Conservation (phyloP, 2,888 invertebrate species). For the Deroplatys truncata region DNA sequence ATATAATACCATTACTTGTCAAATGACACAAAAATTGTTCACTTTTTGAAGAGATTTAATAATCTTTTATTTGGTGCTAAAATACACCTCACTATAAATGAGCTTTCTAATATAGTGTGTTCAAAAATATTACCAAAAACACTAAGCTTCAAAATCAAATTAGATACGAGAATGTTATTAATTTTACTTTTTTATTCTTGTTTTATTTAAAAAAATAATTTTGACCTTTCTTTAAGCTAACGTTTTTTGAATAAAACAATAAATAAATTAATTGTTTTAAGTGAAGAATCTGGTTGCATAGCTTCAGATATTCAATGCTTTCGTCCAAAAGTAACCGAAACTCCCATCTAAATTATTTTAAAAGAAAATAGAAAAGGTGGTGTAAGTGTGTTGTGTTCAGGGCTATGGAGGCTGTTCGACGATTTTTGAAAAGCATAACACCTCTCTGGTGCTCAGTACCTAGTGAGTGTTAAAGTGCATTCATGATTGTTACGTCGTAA, state of each 20-base stretch:
- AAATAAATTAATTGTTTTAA: not conserved
- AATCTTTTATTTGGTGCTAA: too few relatives aligned
- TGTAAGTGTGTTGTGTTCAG: not conserved
- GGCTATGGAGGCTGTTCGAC: constrained; percentile 34
- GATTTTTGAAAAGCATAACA: constrained; percentile 20
- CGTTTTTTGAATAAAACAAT: not conserved
- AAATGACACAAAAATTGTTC: too few relatives aligned
- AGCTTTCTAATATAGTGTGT: too few relatives aligned
- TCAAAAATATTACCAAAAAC: too few relatives aligned
- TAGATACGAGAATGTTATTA: too few relatives aligned
- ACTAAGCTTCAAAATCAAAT: too few relatives aligned
- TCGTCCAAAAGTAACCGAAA: not conserved
- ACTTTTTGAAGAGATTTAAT: too few relatives aligned
- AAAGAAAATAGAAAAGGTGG: not conserved
- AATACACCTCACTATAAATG: too few relatives aligned
- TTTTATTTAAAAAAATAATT: not conserved
- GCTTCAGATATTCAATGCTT: not conserved
- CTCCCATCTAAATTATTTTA: not conserved
- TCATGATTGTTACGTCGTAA: not conserved
- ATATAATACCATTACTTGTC: too few relatives aligned
- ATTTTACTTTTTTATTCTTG: not conserved
- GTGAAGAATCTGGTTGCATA: not conserved
- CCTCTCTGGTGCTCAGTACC: not conserved
- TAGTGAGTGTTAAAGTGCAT: not conserved
- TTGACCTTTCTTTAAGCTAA: too few relatives aligned